Evolutionary conservation across 2,797 vertebrate genomes (phyloP).

Genomic region (Emys orbicularis): DNA sequence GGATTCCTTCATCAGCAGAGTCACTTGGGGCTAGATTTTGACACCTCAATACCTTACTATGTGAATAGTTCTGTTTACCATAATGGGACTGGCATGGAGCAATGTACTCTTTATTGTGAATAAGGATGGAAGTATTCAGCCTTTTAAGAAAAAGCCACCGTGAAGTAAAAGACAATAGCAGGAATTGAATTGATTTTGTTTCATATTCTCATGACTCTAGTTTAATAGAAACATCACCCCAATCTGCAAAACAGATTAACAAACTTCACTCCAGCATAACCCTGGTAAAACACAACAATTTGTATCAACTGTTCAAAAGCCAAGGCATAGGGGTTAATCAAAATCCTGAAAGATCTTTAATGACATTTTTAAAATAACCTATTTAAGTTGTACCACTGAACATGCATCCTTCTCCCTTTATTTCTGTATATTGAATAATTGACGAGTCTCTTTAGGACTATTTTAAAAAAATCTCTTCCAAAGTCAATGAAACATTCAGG

Average conservation of each 20-base stretch:
- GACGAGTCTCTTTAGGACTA: not conserved
- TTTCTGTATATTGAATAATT: not conserved
- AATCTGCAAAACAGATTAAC: not conserved
- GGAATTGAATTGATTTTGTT: not conserved
- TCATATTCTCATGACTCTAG: not conserved
- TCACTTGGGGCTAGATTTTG: not conserved
- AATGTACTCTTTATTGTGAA: not conserved
- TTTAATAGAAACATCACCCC: not conserved
- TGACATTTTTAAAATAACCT: not conserved
- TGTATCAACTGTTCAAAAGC: not conserved
- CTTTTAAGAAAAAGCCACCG: not conserved
- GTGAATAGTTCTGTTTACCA: not conserved
- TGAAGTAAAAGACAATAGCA: not conserved
- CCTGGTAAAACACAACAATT: not conserved
- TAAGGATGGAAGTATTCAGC: not conserved
- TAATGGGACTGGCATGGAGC: not conserved
- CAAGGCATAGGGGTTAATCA: not conserved
- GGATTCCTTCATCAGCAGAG: not conserved
- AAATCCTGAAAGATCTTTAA: not conserved
- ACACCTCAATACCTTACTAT: not conserved
- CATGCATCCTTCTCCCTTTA: not conserved
- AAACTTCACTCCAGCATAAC: not conserved
- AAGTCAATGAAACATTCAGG: not conserved
- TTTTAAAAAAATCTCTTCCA: not conserved
- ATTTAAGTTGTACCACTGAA: not conserved